Percentiles rank a stretch among this genome's conserved stretches.
phyloP scores from a whole-genome alignment of 2,888 invertebrate genomes.

The Eupithecia insigniata region DNA sequence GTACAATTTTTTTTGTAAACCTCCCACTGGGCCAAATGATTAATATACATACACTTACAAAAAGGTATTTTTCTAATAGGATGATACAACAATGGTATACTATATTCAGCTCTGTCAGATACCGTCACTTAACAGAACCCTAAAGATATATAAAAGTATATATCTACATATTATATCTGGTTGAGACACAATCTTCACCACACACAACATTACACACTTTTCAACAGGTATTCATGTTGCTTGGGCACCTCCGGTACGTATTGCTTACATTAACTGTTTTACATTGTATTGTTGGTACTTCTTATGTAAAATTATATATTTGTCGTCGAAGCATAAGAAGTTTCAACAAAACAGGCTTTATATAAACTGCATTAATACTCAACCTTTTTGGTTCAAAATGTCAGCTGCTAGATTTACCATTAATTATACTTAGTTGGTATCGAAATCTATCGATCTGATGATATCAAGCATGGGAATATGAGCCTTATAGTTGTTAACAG shows the following conservation, averaged over 20 bases:
- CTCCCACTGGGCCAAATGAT: neutral
- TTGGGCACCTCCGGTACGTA: slow-evolving; percentile 34
- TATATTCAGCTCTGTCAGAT: neutral
- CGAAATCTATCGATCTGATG: neutral
- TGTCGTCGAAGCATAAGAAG: slow-evolving; percentile 18
- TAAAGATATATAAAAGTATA: neutral
- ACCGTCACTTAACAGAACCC: neutral
- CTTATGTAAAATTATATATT: slow-evolving; percentile 7
- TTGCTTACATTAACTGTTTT: slow-evolving; percentile 29
- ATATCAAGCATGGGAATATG: neutral
- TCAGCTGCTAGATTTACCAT: neutral
- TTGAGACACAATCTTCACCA: neutral
- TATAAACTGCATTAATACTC: slow-evolving; percentile 25
- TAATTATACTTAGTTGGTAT: neutral
- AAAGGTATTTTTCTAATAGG: neutral
- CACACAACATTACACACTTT: slow-evolving; percentile 21
- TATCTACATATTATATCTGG: neutral
- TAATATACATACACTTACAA: too few relatives aligned
- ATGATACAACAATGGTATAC: neutral
- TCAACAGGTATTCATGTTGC: slow-evolving; percentile 27
- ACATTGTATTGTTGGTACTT: slow-evolving; percentile 29
- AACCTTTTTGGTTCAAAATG: slow-evolving; percentile 36
- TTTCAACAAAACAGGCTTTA: slow-evolving; percentile 27
- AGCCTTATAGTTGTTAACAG: neutral
- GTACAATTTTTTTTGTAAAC: neutral